These are phyloP conservation scores for Intellagama lesueurii DNA, from an alignment of 2,797 vertebrate genomes.

Conservation along the genomic window DNA sequence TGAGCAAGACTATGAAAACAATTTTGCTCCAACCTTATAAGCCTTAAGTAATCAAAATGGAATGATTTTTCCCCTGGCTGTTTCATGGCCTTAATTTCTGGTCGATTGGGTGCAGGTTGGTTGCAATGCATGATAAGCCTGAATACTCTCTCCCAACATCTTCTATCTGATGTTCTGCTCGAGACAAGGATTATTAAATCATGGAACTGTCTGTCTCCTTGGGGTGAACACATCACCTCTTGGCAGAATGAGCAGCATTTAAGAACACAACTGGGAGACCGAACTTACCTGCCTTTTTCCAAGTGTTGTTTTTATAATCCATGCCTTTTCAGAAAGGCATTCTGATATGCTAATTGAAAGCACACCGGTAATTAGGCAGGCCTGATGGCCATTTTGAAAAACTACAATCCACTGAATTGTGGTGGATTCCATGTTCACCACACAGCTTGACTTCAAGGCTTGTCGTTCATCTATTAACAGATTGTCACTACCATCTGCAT, in stretches of 20 bases:
- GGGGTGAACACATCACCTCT: not conserved
- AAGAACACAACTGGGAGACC: not conserved
- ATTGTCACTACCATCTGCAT: not conserved
- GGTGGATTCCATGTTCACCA: no score
- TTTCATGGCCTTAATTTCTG: conserved; percentile 42
- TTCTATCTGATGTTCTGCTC: conserved; percentile 20
- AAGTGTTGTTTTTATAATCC: not conserved
- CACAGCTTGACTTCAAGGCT: not conserved
- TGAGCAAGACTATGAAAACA: conserved; percentile 46
- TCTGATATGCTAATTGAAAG: not conserved
- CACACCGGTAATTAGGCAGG: not conserved
- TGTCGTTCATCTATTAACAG: not conserved
- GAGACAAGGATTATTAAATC: conserved; percentile 44
- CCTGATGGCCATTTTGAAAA: not conserved
- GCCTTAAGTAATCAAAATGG: conserved; percentile 30
- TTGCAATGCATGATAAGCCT: not conserved
- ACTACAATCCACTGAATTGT: not conserved
- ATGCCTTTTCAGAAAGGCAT: not conserved
- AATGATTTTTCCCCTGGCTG: conserved; percentile 31
- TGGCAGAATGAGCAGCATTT: not conserved
- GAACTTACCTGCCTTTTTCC: not conserved
- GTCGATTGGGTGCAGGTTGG: conserved; percentile 19
- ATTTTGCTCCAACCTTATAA: conserved; percentile 44
- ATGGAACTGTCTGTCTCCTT: conserved; percentile 7
- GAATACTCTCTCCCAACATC: conserved; percentile 1